Base-by-base conservation (phyloP, 2,113 vertebrate genomes). In the Typhlomys cinereus region DNA sequence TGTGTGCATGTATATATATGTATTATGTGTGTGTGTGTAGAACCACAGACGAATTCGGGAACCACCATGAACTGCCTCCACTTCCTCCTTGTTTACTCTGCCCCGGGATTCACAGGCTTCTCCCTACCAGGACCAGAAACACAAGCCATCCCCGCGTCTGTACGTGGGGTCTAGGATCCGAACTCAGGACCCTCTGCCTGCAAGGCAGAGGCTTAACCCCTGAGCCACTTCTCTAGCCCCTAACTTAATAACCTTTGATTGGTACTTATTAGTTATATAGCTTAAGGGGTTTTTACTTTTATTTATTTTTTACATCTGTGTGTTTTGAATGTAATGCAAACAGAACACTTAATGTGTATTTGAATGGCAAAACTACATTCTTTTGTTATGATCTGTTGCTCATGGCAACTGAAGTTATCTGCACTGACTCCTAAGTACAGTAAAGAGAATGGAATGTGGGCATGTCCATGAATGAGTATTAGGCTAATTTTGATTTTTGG, bases 341-440 rank as follows among this genome's bases (percentile, higher is more conserved):
- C 93, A 95, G 96, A 96, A 93, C 12, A 21, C 54, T 96, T 97
- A n/a, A 94, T 97, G 70, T 85, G 57, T 86, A 2, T 93, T 86
- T 73, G 86, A 94, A 93, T 95, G 94, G 88, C 95, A 97, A 89
- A 96, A 34, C 0, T 62, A 86, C 97, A 97, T 97, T 98, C 95
- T 93, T 97, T 88, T 76, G 75, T 84, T 93, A 92, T 97, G 97
- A 97, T 89, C 89, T 48, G 69, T 88, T 84, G 44, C 50, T 84
- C 92, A n/a, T 69, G 79, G 92, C 81, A 94, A 97, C 93, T 94
- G 92, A 96, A 97, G 78, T n/a, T n/a, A n/a, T n/a, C 90, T 95
- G 8, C 8, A 0, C 54, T 94, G 74, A 94, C 82, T 97, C 87
- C 86, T 69, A 61, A 67, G 57, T 39, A 8, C 67, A 95, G 62